Percentiles rank a stretch among this genome's conserved stretches.
Conservation (phyloP, 1,140 invertebrate species). For the Macrocentrus cingulum region DNA sequence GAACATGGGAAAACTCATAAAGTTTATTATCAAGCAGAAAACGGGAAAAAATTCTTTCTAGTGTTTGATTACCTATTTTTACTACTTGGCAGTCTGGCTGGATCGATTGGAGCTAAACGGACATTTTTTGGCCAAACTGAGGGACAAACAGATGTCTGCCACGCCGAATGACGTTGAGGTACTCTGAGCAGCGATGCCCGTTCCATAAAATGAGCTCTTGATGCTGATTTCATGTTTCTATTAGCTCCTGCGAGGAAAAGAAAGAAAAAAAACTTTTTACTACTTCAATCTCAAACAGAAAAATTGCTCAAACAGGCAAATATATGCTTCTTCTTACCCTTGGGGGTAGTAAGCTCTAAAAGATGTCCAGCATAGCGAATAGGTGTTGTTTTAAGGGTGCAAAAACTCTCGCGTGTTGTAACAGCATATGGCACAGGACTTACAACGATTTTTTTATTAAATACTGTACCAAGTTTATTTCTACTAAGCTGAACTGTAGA, state of each 20-base stretch:
- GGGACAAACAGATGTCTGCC: conserved; percentile 43
- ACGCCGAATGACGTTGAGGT: conserved; percentile 41
- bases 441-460: conserved; percentile 53
- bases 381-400: conserved; percentile 48
- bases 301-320: conserved; percentile 1
- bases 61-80: conserved; percentile 43
- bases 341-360: conserved; percentile 36
- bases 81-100: conserved; percentile 43
- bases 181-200: conserved; percentile 32
- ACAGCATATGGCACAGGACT: conserved; percentile 53
- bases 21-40: too few species aligned
- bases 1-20: too few species aligned
- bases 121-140: conserved; percentile 49
- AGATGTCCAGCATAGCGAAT: conserved; percentile 45
- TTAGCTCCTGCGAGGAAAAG: conserved; percentile 31
- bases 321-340: conserved; percentile 35
- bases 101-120: conserved; percentile 51
- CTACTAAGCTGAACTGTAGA: conserved; percentile 31
- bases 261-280: conserved; percentile 9
- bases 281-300: background rate
- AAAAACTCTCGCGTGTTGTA: conserved; percentile 52
- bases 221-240: conserved; percentile 32
- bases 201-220: conserved; percentile 32
- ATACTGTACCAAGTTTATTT: conserved; percentile 50
- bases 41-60: background rate